Conservation (phyloP, 1,140 invertebrate species). For the Hyles vespertilio region DNA sequence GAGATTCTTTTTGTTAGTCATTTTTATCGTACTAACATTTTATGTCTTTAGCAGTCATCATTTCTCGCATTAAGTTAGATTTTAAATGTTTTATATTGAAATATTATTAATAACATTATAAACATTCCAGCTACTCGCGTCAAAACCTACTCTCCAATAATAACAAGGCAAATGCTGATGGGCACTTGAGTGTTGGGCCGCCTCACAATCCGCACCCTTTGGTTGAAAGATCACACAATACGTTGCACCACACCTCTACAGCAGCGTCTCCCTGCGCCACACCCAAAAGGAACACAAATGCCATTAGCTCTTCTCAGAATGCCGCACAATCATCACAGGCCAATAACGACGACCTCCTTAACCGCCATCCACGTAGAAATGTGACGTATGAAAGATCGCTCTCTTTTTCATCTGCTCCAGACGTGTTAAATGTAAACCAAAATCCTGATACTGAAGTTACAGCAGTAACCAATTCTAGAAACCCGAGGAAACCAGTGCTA, state of each 20-base stretch:
- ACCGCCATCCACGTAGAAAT: conserved; percentile 40
- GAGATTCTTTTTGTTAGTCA: neutral
- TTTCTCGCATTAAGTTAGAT: too few species aligned
- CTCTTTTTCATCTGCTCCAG: conserved; percentile 68
- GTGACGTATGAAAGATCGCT: conserved; percentile 56
- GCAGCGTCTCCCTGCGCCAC: conserved; percentile 52
- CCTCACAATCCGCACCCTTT: conserved; percentile 62
- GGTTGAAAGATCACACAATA: conserved; percentile 69
- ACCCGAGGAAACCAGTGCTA: conserved; percentile 28
- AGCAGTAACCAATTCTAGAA: conserved; percentile 25
- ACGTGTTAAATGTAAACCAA: conserved; percentile 75
- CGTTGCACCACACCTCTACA: conserved; percentile 53
- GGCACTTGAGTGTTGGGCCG: conserved; percentile 40
- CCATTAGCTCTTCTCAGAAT: conserved; percentile 30
- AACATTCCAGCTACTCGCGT: conserved; percentile 85
- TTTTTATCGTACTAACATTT: conserved; percentile 1
- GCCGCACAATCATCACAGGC: conserved; percentile 35
- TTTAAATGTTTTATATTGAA: neutral
- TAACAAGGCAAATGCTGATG: conserved; percentile 80
- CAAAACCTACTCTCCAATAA: conserved; percentile 88
- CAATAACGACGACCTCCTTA: conserved; percentile 29
- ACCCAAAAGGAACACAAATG: conserved; percentile 60
- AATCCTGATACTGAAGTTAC: conserved; percentile 39
- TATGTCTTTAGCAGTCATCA: neutral
- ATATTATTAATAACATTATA: conserved; percentile 1